A percentile compares a stretch with the other conserved stretches of the same genome.
phyloP scores from a whole-genome alignment of 2,888 invertebrate genomes.

The Lasioglossum zephyrum region DNA sequence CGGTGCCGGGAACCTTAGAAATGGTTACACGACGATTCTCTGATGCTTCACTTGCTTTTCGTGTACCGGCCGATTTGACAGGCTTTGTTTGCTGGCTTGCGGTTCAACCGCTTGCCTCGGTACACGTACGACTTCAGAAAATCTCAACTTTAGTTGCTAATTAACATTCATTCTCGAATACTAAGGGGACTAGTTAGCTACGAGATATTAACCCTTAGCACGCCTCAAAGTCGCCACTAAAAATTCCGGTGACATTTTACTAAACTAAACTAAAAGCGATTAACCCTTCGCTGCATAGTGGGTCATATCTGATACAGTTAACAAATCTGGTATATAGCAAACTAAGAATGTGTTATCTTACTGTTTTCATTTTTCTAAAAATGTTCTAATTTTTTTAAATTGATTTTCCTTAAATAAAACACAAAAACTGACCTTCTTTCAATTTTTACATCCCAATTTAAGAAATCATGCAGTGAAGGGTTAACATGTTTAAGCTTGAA shows the following conservation, averaged over 20 bases:
- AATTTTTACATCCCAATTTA: no score
- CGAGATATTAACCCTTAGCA: background rate
- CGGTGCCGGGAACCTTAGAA: background rate
- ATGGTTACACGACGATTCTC: background rate
- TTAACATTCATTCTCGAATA: background rate
- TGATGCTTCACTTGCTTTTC: background rate
- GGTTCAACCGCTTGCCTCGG: background rate
- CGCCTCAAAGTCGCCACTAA: background rate
- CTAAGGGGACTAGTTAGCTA: background rate
- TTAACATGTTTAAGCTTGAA: no score
- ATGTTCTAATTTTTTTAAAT: no score
- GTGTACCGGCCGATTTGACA: background rate
- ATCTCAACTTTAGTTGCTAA: background rate
- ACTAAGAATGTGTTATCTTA: no score
- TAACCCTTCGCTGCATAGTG: no score
- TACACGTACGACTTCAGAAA: background rate
- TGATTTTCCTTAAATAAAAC: no score
- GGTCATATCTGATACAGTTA: no score
- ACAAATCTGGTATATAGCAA: no score
- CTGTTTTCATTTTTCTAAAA: no score
- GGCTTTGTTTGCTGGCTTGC: background rate
- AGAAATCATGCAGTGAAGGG: no score
- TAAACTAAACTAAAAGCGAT: no score
- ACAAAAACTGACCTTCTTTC: no score
- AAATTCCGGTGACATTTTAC: background rate